Conservation (phyloP, 1,140 invertebrate genomes). For the Drosophila kikkawai region DNA sequence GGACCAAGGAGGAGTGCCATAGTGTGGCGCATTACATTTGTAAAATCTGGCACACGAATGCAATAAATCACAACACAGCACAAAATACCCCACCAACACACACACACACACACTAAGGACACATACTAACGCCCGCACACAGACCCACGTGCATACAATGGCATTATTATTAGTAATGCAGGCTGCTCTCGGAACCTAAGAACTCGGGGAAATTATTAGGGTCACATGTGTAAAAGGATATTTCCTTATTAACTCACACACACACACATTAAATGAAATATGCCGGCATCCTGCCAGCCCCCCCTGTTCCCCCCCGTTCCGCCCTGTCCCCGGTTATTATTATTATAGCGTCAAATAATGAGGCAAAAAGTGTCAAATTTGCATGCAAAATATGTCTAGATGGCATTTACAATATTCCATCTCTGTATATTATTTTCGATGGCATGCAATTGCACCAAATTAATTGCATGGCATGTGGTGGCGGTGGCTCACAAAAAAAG, state of each 20-base stretch:
- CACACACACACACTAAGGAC: constrained; percentile 16
- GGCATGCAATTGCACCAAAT: constrained; percentile 68
- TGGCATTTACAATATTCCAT: constrained; percentile 51
- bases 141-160: constrained; percentile 58
- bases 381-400: constrained; percentile 70
- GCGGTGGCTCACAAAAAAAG: constrained; percentile 10
- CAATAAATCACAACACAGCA: constrained; percentile 81
- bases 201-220: constrained; percentile 78
- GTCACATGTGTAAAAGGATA: constrained; percentile 83
- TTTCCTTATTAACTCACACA: constrained; percentile 79
- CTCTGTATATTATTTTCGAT: constrained; percentile 63
- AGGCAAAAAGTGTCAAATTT: constrained; percentile 80
- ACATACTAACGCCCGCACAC: constrained; percentile 14
- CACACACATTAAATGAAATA: constrained; percentile 46
- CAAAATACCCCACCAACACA: constrained; percentile 57
- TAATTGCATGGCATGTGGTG: constrained; percentile 62
- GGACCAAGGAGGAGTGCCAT: constrained; percentile 29
- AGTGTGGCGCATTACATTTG: constrained; percentile 78
- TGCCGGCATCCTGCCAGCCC: constrained; percentile 34
- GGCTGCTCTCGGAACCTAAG: constrained; percentile 59
- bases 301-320: not conserved
- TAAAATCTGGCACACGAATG: constrained; percentile 84
- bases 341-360: constrained; percentile 81
- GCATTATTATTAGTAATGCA: constrained; percentile 82
- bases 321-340: constrained; percentile 43